Evolutionary conservation across 2,888 invertebrate genomes (phyloP), one percentile per base, ranked within the genome.

Genomic region (Ophion ellenae): DNA sequence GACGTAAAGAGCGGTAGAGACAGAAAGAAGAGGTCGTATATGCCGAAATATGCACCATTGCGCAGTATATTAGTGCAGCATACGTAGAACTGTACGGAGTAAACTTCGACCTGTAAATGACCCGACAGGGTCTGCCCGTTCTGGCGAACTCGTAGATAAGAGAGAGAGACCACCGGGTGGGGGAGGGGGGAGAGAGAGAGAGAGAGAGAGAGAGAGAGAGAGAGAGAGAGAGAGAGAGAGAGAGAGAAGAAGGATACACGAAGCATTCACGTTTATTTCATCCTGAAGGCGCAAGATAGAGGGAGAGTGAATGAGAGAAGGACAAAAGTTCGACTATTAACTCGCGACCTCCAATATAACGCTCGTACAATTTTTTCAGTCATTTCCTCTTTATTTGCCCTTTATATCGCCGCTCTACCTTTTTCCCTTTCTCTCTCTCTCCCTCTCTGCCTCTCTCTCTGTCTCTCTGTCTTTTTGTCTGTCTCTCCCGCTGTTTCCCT

Each of bases 291-390:
- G 28, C 47, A 14, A 32, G 47, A 77, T 69, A 32, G 59, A 17
- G 45, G 80, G 40, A 59, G 63, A 47, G 53, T 4, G 17, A 47
- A 32, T 53, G 40, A 14, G 47, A 47, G 77, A 69, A 53, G 28
- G 45, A 75, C 77, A 81, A 70, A 78, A 74, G 74, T 78, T 74
- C 78, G 81, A 77, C 86, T 83, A 81, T 86, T 86, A 86, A 86
- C 86, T 81, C 86, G 83, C 78, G 83, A 78, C 86, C 86, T 83
- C 81, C 83, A 78, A 83, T 75, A 78, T 75, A 83, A 77, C 73
- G 80, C 80, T 53, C 32, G 83, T 78, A 81, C 73, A 69, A 66
- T 61, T 74, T 78, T 83, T 76, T 66, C 45, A 69, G 24, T 81
- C 73, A 14, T 64, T 67, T 57, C 20, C n/a, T 67, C 59, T 73